Evolutionary conservation across 2,888 invertebrate genomes (phyloP), one percentile per base, ranked within the genome.

Genomic region (Beris chalybata): DNA sequence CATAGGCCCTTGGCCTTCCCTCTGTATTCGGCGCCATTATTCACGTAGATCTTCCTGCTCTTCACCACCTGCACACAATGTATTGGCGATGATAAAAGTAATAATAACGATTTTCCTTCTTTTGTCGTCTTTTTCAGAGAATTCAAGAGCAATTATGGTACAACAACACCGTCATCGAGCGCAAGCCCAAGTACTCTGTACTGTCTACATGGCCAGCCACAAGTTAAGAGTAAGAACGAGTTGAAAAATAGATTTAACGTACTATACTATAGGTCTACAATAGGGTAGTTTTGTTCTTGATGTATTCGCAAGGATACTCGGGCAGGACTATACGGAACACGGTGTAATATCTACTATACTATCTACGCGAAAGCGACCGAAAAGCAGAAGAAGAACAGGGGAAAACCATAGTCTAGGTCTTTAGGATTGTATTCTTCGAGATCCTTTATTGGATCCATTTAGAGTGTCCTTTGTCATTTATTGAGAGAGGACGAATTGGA

Each of bases 71-170:
- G n/a, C 30, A 30, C 22, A 30, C 53, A 53, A 53, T 53, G 30
- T 53, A 53, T 53, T 53, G 53, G 31, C 31, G 31, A 30, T n/a
- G 53, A 53, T 53, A 53, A 53, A 53, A 53, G 53, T 53, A 53
- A 53, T 53, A 53, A 53, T 53, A 53, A 53, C 53, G 53, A 30
- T 53, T 53, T 53, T 53, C 53, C 30, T 30, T 53, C 31, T 31
- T 53, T 53, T 53, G 29, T 38, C 38, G 7, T 38, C 38, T 38
- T 38, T 22, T 67, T 12, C 67, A 70, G 70, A 54, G 68, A 70
- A 58, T 63, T 65, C 32, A 70, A 70, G 57, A 70, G 54, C 58
- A 70, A 67, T 65, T 70, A 70, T 65, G 70, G 70, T 29, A 65
- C 70, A 45, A 63, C 68, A 22, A 32, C 56, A 11, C 1, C 55